Conservation (phyloP, 2,113 vertebrate genomes). For the Nannobrachium achirus region DNA sequence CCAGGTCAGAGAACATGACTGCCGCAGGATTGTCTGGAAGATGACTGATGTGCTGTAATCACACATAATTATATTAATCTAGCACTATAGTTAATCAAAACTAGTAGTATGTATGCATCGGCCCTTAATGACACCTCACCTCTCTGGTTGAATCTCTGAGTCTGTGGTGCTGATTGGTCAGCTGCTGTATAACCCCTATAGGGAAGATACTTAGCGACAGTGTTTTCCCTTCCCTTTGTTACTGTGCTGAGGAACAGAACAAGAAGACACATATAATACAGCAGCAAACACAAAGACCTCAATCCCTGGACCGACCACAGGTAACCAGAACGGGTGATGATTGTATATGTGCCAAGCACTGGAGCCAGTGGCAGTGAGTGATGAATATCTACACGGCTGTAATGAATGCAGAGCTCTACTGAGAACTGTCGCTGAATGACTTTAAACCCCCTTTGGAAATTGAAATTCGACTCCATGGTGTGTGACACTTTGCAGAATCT, state of each 20-base stretch:
- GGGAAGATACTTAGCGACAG: slow-evolving; percentile 33
- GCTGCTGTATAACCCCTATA: too few relatives aligned
- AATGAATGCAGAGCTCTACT: neutral
- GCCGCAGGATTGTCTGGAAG: neutral
- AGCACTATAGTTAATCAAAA: neutral
- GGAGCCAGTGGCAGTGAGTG: neutral
- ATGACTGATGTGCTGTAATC: neutral
- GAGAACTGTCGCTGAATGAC: slow-evolving; percentile 6
- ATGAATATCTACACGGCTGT: neutral
- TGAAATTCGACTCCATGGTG: neutral
- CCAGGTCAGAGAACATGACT: slow-evolving; percentile 18
- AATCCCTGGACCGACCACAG: neutral
- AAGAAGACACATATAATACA: too few relatives aligned
- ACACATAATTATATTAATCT: neutral
- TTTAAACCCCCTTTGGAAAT: neutral
- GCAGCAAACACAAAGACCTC: too few relatives aligned
- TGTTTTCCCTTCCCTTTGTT: neutral
- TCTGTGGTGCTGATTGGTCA: too few relatives aligned
- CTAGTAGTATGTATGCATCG: too few relatives aligned
- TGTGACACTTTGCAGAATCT: slow-evolving; percentile 7
- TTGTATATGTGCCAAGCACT: too few relatives aligned
- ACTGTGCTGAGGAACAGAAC: too few relatives aligned
- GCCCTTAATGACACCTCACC: too few relatives aligned
- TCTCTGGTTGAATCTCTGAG: too few relatives aligned
- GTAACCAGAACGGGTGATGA: slow-evolving; percentile 4